Percentiles rank a stretch among this genome's conserved stretches.
phyloP scores from a whole-genome alignment of 1,140 invertebrate species.

The Papilio xuthus region DNA sequence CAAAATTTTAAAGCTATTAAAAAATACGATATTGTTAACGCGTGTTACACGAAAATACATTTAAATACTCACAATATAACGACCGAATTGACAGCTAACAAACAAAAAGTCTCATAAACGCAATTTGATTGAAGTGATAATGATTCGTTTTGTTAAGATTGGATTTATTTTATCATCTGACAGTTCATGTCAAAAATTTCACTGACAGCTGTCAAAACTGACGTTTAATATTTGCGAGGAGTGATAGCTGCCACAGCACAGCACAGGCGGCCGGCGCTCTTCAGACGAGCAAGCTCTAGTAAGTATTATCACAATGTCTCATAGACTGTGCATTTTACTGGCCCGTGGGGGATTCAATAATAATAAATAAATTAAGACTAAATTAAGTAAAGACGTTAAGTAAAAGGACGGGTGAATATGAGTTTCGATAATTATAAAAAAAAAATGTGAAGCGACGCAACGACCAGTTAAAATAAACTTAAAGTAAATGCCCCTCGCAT shows the following conservation, averaged over 20 bases:
- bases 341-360: constrained; percentile 72
- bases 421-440: constrained; percentile 60
- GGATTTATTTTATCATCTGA: neutral
- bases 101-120: neutral
- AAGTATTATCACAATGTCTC: constrained; percentile 80
- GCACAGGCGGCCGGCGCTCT: constrained; percentile 23
- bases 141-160: neutral
- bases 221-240: constrained; percentile 21
- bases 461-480: constrained; percentile 56
- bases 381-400: constrained; percentile 79
- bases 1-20: constrained; percentile 78
- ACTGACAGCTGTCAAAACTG: constrained; percentile 8
- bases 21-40: constrained; percentile 63
- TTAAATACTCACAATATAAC: constrained; percentile 42
- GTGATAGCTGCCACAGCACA: constrained; percentile 48
- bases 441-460: constrained; percentile 62
- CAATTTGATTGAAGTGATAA: neutral
- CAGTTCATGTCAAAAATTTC: neutral
- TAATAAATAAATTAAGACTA: constrained; percentile 77
- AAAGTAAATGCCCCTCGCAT: constrained; percentile 72
- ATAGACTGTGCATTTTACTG: constrained; percentile 77
- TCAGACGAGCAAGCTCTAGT: constrained; percentile 62
- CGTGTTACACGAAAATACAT: constrained; percentile 45
- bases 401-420: constrained; percentile 75
- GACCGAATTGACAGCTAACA: neutral